Evolutionary conservation across 1,140 invertebrate genomes (phyloP).

Genomic region (Brachionus sp.): DNA sequence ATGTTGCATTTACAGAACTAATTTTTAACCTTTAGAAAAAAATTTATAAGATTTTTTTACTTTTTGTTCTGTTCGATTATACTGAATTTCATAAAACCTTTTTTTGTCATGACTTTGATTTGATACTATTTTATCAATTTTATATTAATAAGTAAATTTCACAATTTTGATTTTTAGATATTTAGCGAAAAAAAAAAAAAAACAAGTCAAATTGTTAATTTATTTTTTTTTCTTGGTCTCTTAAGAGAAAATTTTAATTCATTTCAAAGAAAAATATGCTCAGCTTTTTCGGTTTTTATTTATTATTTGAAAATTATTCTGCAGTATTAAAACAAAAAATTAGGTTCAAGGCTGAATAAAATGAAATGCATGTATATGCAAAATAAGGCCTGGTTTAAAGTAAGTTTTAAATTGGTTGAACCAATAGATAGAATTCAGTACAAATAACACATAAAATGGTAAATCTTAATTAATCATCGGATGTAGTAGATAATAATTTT

Average conservation of each 20-base stretch:
- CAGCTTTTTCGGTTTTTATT: neutral
- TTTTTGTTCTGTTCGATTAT: too few relatives aligned
- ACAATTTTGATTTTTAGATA: too few relatives aligned
- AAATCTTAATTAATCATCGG: constrained; percentile 42
- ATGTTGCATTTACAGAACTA: too few relatives aligned
- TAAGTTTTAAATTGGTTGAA: neutral
- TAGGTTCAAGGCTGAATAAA: neutral
- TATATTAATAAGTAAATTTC: too few relatives aligned
- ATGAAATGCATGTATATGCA: neutral
- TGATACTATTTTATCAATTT: too few relatives aligned
- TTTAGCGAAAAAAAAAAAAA: too few relatives aligned
- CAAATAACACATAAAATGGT: constrained; percentile 17
- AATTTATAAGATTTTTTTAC: too few relatives aligned
- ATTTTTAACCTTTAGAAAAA: too few relatives aligned
- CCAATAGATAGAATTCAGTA: neutral
- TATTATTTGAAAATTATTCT: neutral
- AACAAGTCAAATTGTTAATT: neutral
- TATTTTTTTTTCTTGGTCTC: too few relatives aligned
- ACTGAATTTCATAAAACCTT: too few relatives aligned
- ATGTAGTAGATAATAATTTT: neutral
- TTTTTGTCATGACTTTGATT: too few relatives aligned
- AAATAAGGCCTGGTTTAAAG: neutral
- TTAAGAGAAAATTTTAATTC: neutral
- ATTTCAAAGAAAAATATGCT: neutral
- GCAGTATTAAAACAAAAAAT: neutral